Conservation (phyloP, 2,797 vertebrate species). For the Lindbergichthys nudifrons region DNA sequence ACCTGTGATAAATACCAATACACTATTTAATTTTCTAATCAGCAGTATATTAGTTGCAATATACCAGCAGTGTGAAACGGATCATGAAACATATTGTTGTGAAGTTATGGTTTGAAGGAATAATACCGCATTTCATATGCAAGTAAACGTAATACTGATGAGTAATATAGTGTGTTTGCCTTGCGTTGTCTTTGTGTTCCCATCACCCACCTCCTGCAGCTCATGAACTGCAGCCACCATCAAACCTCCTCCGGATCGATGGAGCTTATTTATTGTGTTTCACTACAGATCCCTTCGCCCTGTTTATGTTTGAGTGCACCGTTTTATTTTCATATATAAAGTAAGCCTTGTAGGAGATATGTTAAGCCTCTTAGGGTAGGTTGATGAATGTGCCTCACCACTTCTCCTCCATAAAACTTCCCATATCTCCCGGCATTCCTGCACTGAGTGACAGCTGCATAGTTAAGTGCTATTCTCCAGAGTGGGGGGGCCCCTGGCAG, state of each 20-base stretch:
- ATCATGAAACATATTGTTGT: too few species aligned
- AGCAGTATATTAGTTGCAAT: too few species aligned
- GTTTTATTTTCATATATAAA: slow-evolving; percentile 47
- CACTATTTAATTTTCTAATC: too few species aligned
- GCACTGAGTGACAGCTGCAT: slow-evolving; percentile 58
- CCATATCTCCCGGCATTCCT: background rate
- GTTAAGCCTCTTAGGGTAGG: slow-evolving; percentile 36
- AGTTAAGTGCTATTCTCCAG: slow-evolving; percentile 51
- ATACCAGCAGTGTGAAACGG: too few species aligned
- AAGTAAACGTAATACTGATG: too few species aligned
- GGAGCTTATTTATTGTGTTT: slow-evolving; percentile 60
- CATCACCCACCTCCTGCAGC: slow-evolving; percentile 31
- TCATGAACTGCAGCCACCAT: slow-evolving; percentile 40
- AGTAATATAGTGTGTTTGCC: background rate
- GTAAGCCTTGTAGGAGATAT: slow-evolving; percentile 49
- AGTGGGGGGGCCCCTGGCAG: slow-evolving; percentile 34
- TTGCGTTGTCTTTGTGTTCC: slow-evolving; percentile 20
- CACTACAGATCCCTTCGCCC: slow-evolving; percentile 27
- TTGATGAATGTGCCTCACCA: slow-evolving; percentile 24
- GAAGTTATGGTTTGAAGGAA: too few species aligned
- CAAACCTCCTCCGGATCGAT: slow-evolving; percentile 53
- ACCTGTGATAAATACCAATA: too few species aligned
- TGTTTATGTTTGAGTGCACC: slow-evolving; percentile 29
- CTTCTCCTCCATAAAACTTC: slow-evolving; percentile 6
- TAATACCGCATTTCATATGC: too few species aligned